These are phyloP conservation scores for Prunella himalayana DNA, from an alignment of 2,113 vertebrate genomes.

Conservation along the genomic window DNA sequence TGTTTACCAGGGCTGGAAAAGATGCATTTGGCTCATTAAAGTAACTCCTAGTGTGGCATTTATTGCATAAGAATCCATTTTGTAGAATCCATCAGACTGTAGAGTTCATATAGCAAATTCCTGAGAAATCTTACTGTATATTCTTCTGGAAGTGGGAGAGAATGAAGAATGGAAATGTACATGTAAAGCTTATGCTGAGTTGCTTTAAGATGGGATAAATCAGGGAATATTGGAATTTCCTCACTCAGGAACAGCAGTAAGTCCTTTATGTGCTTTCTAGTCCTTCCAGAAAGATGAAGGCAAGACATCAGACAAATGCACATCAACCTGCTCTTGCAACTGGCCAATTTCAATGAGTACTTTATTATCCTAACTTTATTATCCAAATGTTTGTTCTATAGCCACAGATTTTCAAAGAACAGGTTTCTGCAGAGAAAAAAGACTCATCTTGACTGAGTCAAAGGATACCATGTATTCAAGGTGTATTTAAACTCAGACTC, in stretches of 20 bases:
- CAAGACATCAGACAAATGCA: background rate
- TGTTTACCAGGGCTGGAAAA: background rate
- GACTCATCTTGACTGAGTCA: background rate
- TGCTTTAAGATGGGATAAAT: background rate
- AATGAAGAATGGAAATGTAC: background rate
- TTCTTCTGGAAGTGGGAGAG: background rate
- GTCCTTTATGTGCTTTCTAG: background rate
- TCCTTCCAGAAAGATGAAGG: background rate
- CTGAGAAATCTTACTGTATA: background rate
- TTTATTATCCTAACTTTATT: background rate
- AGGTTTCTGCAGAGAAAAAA: background rate
- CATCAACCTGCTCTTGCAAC: background rate
- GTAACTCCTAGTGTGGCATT: background rate
- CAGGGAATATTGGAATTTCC: background rate
- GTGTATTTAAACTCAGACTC: background rate
- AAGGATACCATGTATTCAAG: background rate
- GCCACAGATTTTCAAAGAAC: background rate
- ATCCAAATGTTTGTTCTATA: background rate
- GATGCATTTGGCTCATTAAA: background rate
- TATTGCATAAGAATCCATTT: background rate
- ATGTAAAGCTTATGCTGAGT: background rate
- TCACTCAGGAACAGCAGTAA: background rate
- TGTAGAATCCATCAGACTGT: background rate
- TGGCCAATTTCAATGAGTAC: background rate
- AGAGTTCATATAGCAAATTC: background rate